Evolutionary conservation across 2,888 invertebrate genomes (phyloP), one percentile per base, ranked within the genome.

Genomic region (Crepidodera aurea): DNA sequence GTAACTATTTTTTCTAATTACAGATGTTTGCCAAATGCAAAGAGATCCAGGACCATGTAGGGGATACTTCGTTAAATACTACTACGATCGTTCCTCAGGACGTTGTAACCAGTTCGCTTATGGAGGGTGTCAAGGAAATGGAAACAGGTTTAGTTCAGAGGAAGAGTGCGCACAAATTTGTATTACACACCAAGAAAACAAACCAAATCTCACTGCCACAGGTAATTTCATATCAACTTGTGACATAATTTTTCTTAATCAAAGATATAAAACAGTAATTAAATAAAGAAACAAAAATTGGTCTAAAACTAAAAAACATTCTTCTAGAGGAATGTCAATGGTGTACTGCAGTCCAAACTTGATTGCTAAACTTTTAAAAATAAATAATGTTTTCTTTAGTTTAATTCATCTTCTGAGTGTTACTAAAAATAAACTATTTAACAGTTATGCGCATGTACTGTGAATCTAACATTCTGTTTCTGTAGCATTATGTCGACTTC

Each of bases 91-190:
- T 10, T 71, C 73, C 0, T 79, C 82, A 0, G 86, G 87, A 10
- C 79, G 81, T 32, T 96, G 96, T 77, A 83, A 84, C 54, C 82
- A 85, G 66, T 96, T 93, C 80, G 80, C 82, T 1, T 96, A 91
- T 76, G 89, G 93, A 32, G 95, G 95, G 60, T 96, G 95, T 77
- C 86, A 83, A 32, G 95, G 95, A 27, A 93, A 92, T 71, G 90
- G 90, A 51, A 96, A 96, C 80, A 84, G 93, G 55, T 96, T 96
- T 82, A 88, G 88, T 60, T 86, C 86, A 7, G 77, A 83, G n/a
- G 84, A 86, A 22, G 92, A 93, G 76, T 94, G 94, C 76, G 86
- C 90, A 77, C 84, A 87, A 2, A 82, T 90, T 72, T 94, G 94
- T 79, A 77, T 87, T 60, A 83, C 83, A 57, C 84, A 82, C 46